Conservation (phyloP, 64 coral and sea anemone genomes). For the Montipora efflorescens region DNA sequence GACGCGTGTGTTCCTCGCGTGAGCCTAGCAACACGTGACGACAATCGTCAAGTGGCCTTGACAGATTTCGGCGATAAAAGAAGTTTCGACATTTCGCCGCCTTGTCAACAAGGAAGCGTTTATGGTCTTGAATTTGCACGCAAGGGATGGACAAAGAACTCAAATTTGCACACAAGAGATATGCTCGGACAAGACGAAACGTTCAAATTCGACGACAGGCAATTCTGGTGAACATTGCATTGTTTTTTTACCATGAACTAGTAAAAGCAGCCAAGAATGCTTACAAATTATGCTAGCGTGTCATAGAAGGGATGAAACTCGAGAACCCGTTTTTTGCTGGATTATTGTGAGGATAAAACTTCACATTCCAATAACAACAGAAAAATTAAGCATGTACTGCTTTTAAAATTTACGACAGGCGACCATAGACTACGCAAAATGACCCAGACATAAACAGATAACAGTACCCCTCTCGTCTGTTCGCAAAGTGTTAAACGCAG, state of each 20-base stretch:
- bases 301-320: constrained; percentile 5
- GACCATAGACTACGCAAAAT: no score
- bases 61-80: constrained; percentile 38
- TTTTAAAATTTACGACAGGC: background rate
- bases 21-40: background rate
- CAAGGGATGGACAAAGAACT: background rate
- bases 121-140: constrained; percentile 14
- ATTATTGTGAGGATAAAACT: background rate
- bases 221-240: background rate
- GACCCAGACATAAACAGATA: background rate
- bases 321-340: background rate
- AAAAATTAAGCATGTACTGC: constrained; percentile 11
- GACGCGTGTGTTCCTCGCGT: constrained; percentile 30
- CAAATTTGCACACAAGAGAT: constrained; percentile 1
- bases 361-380: constrained; percentile 5
- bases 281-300: background rate
- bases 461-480: background rate
- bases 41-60: background rate
- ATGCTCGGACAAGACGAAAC: background rate
- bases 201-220: background rate
- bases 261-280: background rate
- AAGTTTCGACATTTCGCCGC: constrained; percentile 47
- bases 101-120: constrained; percentile 35
- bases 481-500: constrained; percentile 18
- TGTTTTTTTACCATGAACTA: no score